phyloP scores from a whole-genome alignment of 2,888 invertebrate genomes.

The Pachliopta kotzebuea region DNA sequence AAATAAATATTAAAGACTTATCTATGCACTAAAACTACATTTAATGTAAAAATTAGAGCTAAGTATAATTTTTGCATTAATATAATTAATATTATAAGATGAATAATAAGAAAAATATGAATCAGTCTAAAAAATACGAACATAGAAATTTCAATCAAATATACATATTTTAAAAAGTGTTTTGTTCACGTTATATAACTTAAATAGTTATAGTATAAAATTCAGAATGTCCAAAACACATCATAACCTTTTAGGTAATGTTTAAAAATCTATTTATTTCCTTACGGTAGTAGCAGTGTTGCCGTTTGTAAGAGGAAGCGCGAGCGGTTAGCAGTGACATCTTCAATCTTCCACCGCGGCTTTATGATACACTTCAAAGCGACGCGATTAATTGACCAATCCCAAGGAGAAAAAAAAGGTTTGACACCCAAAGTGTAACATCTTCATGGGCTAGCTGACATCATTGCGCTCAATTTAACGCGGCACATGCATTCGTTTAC shows the following conservation, averaged over 20 bases:
- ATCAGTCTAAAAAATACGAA: too few species aligned
- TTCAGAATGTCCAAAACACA: too few species aligned
- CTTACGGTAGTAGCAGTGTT: not conserved
- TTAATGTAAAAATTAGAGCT: too few species aligned
- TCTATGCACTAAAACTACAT: too few species aligned
- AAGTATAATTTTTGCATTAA: too few species aligned
- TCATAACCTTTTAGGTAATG: not conserved
- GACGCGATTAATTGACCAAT: conserved; percentile 62
- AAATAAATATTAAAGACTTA: too few species aligned
- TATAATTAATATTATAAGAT: too few species aligned
- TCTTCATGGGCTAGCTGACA: conserved; percentile 52
- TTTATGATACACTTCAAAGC: conserved; percentile 58
- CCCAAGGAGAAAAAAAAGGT: conserved; percentile 44
- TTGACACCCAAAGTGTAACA: conserved; percentile 39
- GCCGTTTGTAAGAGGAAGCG: conserved; percentile 35
- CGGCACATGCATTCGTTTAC: conserved; percentile 48
- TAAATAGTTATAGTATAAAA: too few species aligned
- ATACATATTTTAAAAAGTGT: too few species aligned
- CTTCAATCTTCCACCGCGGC: conserved; percentile 31
- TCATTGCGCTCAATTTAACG: conserved; percentile 54
- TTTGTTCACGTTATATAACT: too few species aligned
- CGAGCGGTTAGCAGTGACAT: conserved; percentile 33
- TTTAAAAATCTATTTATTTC: conserved; percentile 1
- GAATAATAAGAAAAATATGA: too few species aligned
- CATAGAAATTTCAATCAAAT: too few species aligned